phyloP scores from a whole-genome alignment of 2,888 invertebrate species.

The Protonemura montana region DNA sequence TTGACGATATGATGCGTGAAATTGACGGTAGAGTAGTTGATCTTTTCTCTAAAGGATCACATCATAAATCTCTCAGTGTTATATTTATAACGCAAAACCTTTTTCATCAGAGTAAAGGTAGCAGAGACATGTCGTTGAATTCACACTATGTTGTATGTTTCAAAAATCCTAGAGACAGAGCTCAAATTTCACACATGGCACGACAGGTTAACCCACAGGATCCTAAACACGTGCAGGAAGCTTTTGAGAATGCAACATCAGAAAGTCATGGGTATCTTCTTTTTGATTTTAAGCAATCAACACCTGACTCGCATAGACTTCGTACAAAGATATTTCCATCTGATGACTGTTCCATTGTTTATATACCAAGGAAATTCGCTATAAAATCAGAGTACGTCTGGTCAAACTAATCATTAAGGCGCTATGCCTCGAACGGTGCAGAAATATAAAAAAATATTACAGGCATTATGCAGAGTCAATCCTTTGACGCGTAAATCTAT shows the following conservation, averaged over 20 bases:
- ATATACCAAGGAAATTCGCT: slow-evolving; percentile 41
- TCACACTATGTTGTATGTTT: slow-evolving; percentile 51
- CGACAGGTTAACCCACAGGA: slow-evolving; percentile 50
- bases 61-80: slow-evolving; percentile 37
- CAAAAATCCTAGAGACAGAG: slow-evolving; percentile 51
- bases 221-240: slow-evolving; percentile 49
- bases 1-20: slow-evolving; percentile 33
- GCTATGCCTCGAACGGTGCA: neutral
- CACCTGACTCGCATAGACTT: slow-evolving; percentile 40
- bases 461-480: neutral
- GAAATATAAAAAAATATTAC: neutral
- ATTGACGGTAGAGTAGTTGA: slow-evolving; percentile 14
- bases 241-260: slow-evolving; percentile 49
- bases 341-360: slow-evolving; percentile 44
- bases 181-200: slow-evolving; percentile 49
- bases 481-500: neutral
- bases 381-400: slow-evolving; percentile 46
- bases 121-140: slow-evolving; percentile 51
- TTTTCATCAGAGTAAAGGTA: slow-evolving; percentile 51
- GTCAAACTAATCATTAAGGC: neutral
- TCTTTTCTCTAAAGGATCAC: slow-evolving; percentile 29
- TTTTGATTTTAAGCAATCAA: slow-evolving; percentile 50
- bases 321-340: neutral
- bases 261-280: slow-evolving; percentile 49
- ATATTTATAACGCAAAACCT: slow-evolving; percentile 51